phyloP scores from a whole-genome alignment of 2,888 invertebrate species.

The Kuschelorhynchus macadamiae region DNA sequence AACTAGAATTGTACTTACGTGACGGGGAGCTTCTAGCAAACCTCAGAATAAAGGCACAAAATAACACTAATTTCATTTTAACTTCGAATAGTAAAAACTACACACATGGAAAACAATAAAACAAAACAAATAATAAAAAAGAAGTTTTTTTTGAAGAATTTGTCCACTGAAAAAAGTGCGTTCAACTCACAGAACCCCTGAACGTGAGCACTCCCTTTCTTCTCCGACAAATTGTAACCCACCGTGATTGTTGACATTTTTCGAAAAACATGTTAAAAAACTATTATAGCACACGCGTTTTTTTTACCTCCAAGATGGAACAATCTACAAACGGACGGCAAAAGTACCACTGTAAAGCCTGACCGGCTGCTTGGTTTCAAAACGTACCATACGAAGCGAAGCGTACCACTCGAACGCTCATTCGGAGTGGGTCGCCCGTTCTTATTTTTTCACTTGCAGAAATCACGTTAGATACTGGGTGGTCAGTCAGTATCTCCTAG shows the following conservation, averaged over 20 bases:
- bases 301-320: conserved; percentile 16
- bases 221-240: conserved; percentile 19
- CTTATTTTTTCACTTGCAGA: conserved; percentile 20
- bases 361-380: conserved; percentile 22
- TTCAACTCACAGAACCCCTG: conserved; percentile 34
- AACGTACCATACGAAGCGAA: conserved; percentile 30
- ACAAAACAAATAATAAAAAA: conserved; percentile 35
- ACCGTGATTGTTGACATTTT: conserved; percentile 10
- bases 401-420: conserved; percentile 29
- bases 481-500: conserved; percentile 15
- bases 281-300: conserved; percentile 15
- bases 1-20: conserved; percentile 27
- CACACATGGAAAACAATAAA: conserved; percentile 28
- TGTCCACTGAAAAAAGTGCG: conserved; percentile 1
- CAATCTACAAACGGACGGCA: background rate
- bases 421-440: conserved; percentile 29
- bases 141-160: conserved; percentile 24
- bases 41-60: conserved; percentile 29
- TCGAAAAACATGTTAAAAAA: conserved; percentile 21
- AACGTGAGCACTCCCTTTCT: conserved; percentile 21
- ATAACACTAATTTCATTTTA: conserved; percentile 28
- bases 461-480: conserved; percentile 22
- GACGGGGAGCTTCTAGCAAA: conserved; percentile 26
- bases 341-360: conserved; percentile 21
- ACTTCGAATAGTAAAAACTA: conserved; percentile 1